Evolutionary conservation across 1,140 invertebrate genomes (phyloP).

Genomic region (Glossosoma conforme): DNA sequence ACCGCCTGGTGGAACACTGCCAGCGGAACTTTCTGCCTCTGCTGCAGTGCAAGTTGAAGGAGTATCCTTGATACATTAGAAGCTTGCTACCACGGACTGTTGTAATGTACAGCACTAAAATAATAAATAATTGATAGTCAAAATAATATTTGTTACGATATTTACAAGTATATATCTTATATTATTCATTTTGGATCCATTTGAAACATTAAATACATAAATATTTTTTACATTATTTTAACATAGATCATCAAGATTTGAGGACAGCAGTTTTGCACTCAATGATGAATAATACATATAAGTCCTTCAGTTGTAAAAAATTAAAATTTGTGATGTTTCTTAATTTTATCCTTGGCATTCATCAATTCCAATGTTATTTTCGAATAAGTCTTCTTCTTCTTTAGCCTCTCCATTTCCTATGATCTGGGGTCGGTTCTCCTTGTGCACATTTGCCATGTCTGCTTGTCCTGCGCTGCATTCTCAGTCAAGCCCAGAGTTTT

Average conservation of each 20-base stretch:
- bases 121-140: not conserved
- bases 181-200: not conserved
- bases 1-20: not conserved
- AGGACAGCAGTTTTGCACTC: not conserved
- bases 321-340: too few relatives aligned
- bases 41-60: not conserved
- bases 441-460: too few relatives aligned
- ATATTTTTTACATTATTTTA: not conserved
- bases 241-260: conserved; percentile 1
- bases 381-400: too few relatives aligned
- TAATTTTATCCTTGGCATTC: too few relatives aligned
- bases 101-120: not conserved
- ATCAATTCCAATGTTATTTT: too few relatives aligned
- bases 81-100: not conserved
- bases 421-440: too few relatives aligned
- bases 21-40: not conserved
- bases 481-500: too few relatives aligned
- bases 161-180: not conserved
- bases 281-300: too few relatives aligned
- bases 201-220: not conserved
- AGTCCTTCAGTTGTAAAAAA: too few relatives aligned
- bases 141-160: not conserved
- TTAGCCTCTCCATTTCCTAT: too few relatives aligned
- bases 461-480: too few relatives aligned
- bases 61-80: not conserved